A percentile compares a stretch with the other conserved stretches of the same genome.
phyloP scores from a whole-genome alignment of 2,113 vertebrate species.

The Erythrolamprus reginae region DNA sequence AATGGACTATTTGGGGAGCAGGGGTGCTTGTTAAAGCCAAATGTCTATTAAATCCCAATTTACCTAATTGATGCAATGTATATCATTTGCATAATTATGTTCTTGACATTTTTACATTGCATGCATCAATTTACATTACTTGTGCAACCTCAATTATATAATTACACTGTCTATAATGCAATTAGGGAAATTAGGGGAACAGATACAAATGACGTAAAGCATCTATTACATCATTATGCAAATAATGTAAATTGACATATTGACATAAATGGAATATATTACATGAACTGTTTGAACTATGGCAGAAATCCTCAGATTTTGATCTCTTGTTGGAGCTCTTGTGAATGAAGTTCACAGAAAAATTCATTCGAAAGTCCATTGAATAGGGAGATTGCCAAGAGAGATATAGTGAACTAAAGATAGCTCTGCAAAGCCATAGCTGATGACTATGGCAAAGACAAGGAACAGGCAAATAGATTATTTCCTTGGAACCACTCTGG shows the following conservation, averaged over 20 bases:
- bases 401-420: not conserved
- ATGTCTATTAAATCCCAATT: not conserved
- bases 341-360: not conserved
- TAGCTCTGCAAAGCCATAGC: not conserved
- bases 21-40: not conserved
- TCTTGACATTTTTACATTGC: not conserved
- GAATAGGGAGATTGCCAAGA: not conserved
- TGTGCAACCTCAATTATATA: not conserved
- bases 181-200: not conserved
- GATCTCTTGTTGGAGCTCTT: not conserved
- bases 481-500: not conserved
- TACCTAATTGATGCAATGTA: slow-evolving; percentile 18
- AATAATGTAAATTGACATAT: not conserved
- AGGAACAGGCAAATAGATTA: not conserved
- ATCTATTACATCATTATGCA: not conserved
- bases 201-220: not conserved
- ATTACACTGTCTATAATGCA: not conserved
- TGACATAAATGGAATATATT: not conserved
- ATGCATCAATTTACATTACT: not conserved
- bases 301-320: not conserved
- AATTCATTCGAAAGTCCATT: not conserved
- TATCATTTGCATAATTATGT: slow-evolving; percentile 46
- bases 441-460: not conserved
- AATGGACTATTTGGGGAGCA: not conserved
- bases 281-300: not conserved